Evolutionary conservation across 2,797 vertebrate genomes (phyloP), one percentile per base, ranked within the genome.

Genomic region (Ibycter americanus): DNA sequence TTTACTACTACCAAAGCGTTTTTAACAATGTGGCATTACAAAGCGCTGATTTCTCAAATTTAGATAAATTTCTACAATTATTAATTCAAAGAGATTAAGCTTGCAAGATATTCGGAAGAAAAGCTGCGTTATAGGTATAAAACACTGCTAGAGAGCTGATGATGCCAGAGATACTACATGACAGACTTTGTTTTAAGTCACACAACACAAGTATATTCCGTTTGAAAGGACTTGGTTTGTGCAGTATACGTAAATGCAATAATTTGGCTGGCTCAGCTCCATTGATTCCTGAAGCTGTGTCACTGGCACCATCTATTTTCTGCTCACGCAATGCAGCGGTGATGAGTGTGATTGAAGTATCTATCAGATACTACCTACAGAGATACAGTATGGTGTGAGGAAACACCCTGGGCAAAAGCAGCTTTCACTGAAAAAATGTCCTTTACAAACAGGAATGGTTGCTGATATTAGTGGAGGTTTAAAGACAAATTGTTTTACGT

Each of bases 221-320:
- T 36, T 21, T 14, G 54, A 86, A 83, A 86, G 12, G 5, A 42
- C 62, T 91, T 40, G 31, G 6, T 46, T 74, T 47, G 15, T 54
- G 67, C 9, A 34, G 23, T 59, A 34, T 16, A 25, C 31, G 21
- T 26, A 52, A 89, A 67, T 78, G 51, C 62, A 61, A 8, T 68
- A 89, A 42, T 15, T 76, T 7, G 3, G 15, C 54, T 93, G 79
- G 51, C 61, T 80, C 40, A 34, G 71, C 26, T 89, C 63, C 78
- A 19, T 27, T 19, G 66, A 36, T 56, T 63, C 49, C 87, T 81
- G 72, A 80, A 86, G 68, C 47, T 52, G 42, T 74, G 54, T 83
- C 84, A 42, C 7, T 73, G 66, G 42, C 94, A 96, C 85, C n/a
- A 44, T 86, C 80, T 87, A 91, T 95, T 94, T 95, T 91, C 72